Evolutionary conservation across 2,113 vertebrate genomes (phyloP).

Genomic region (Emydura subglobosa): DNA sequence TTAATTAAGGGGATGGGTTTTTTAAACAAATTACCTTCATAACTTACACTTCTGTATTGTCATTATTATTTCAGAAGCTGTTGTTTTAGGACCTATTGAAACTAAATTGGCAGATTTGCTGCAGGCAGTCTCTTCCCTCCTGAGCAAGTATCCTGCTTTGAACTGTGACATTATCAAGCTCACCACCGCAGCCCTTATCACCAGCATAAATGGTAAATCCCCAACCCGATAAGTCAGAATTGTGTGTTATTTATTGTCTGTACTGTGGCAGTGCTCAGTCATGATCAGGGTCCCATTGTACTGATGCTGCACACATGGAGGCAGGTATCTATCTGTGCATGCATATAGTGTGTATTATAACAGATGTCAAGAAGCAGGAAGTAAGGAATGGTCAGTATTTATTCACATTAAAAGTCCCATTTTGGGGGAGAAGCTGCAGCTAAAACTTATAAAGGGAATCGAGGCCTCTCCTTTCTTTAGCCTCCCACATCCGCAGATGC

Average conservation of each 20-base stretch:
- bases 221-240: accelerated
- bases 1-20: neutral
- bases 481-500: too few species aligned
- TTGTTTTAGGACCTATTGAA: neutral
- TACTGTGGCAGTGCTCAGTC: neutral
- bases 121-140: slow-evolving; percentile 41
- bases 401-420: too few species aligned
- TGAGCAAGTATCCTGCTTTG: slow-evolving; percentile 33
- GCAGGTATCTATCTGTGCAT: accelerated
- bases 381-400: neutral
- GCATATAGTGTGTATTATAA: accelerated
- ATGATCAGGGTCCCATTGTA: neutral
- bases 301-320: neutral
- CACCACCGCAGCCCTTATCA: slow-evolving; percentile 1
- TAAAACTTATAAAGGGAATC: accelerated
- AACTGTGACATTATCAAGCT: neutral
- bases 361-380: too few species aligned
- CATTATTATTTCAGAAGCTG: neutral
- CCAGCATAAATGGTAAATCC: slow-evolving; percentile 22
- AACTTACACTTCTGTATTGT: too few species aligned
- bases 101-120: slow-evolving; percentile 41
- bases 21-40: too few species aligned
- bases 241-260: neutral
- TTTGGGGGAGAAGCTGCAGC: neutral
- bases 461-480: accelerated